These are phyloP conservation scores for Choreutis nemorana DNA, from an alignment of 2,888 invertebrate species.

Conservation along the genomic window DNA sequence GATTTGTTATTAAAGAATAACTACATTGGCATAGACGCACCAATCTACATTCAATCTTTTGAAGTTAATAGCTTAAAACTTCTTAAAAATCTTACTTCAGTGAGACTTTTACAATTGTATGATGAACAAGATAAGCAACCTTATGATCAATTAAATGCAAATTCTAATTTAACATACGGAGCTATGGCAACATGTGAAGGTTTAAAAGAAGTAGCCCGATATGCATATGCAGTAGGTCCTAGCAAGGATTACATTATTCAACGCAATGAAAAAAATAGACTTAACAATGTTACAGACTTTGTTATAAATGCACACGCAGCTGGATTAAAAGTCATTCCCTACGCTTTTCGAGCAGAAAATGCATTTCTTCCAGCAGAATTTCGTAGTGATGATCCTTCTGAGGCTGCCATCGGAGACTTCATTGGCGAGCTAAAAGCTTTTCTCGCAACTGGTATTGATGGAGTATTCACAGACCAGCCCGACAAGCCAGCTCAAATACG, in stretches of 20 bases:
- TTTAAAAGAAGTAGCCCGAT: constrained; percentile 37
- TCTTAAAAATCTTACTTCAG: constrained; percentile 34
- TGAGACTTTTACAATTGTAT: constrained; percentile 40
- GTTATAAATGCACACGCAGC: constrained; percentile 39
- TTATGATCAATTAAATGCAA: constrained; percentile 31
- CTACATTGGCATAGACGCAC: constrained; percentile 30
- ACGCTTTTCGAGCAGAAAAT: constrained; percentile 50
- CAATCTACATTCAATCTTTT: constrained; percentile 51
- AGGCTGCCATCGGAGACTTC: constrained; percentile 31
- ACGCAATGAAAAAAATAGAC: constrained; percentile 25
- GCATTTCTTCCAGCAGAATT: constrained; percentile 38
- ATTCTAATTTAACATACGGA: constrained; percentile 35
- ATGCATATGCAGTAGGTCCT: constrained; percentile 49
- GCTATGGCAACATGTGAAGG: constrained; percentile 48
- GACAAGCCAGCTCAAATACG: constrained; percentile 33
- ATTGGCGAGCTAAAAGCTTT: constrained; percentile 36
- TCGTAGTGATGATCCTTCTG: constrained; percentile 23
- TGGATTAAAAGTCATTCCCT: constrained; percentile 50
- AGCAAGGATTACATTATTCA: constrained; percentile 48
- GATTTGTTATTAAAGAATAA: constrained; percentile 40
- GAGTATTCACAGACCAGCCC: constrained; percentile 50
- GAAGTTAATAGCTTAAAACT: constrained; percentile 48
- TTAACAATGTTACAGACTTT: constrained; percentile 34
- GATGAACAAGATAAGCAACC: constrained; percentile 24
- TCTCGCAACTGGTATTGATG: constrained; percentile 43